Percentiles rank a stretch among this genome's conserved stretches.
These are phyloP conservation scores for Lucinisca nassula DNA, from an alignment of 2,888 invertebrate genomes.

Conservation along the genomic window DNA sequence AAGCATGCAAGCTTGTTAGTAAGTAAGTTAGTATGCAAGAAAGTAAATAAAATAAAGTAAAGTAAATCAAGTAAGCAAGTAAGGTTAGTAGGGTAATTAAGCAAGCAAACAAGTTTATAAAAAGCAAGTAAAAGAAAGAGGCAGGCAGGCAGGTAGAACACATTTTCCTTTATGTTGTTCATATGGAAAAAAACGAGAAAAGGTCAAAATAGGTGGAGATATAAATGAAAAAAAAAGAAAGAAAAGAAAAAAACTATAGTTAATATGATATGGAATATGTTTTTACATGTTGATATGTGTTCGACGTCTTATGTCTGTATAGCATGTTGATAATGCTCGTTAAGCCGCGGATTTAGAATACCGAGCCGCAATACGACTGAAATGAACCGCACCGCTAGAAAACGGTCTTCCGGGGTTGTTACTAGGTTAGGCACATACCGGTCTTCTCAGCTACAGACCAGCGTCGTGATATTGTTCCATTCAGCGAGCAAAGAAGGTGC, in stretches of 20 bases:
- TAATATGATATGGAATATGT: background rate
- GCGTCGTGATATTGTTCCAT: background rate
- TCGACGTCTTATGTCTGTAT: background rate
- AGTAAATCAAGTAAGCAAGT: no score
- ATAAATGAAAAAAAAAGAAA: background rate
- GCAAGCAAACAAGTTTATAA: no score
- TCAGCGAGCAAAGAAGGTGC: background rate
- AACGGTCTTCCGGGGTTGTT: background rate
- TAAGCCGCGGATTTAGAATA: background rate
- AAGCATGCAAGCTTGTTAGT: no score
- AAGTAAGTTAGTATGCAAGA: no score
- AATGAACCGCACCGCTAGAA: background rate
- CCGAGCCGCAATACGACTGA: background rate
- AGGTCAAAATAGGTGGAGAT: background rate
- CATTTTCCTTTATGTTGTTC: no score
- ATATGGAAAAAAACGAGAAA: no score
- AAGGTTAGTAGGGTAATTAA: no score
- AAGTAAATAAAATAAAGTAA: no score
- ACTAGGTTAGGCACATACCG: background rate
- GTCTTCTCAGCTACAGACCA: background rate
- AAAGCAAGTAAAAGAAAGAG: no score
- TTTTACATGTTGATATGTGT: no score
- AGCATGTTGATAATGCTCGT: background rate
- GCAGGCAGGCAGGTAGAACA: no score
- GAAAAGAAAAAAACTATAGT: background rate